A percentile compares a stretch with the other conserved stretches of the same genome.
These are phyloP conservation scores for Chiroxiphia lanceolata DNA, from an alignment of 2,797 vertebrate species.

Conservation along the genomic window DNA sequence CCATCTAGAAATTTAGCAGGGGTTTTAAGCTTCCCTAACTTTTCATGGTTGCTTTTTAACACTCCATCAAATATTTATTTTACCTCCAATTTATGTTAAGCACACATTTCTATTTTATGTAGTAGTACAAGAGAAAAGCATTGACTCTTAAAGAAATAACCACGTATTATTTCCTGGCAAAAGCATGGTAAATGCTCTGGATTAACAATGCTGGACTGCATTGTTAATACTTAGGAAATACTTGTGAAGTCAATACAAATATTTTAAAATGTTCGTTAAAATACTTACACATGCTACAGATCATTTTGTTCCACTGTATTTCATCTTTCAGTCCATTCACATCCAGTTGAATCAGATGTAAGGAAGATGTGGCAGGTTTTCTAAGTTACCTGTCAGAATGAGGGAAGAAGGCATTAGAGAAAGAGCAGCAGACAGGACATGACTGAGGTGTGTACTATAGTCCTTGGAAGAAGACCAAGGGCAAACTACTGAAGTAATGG, in stretches of 20 bases:
- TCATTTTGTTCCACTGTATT: neutral
- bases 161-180: neutral
- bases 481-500: neutral
- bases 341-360: slow-evolving; percentile 15
- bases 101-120: neutral
- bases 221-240: neutral
- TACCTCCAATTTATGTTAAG: neutral
- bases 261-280: neutral
- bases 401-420: slow-evolving; percentile 7
- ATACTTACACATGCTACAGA: neutral
- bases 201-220: neutral
- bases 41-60: neutral
- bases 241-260: neutral
- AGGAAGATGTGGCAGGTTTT: slow-evolving; percentile 31
- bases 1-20: neutral
- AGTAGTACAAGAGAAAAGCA: neutral
- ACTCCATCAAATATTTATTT: neutral
- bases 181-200: neutral
- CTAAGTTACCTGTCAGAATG: slow-evolving; percentile 64
- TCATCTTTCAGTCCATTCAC: neutral
- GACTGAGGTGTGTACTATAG: neutral
- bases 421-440: slow-evolving; percentile 21
- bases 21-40: neutral
- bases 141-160: neutral
- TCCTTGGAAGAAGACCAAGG: slow-evolving; percentile 24